Evolutionary conservation across 2,113 vertebrate species (phyloP).

Genomic region (Semnornis frantzii): DNA sequence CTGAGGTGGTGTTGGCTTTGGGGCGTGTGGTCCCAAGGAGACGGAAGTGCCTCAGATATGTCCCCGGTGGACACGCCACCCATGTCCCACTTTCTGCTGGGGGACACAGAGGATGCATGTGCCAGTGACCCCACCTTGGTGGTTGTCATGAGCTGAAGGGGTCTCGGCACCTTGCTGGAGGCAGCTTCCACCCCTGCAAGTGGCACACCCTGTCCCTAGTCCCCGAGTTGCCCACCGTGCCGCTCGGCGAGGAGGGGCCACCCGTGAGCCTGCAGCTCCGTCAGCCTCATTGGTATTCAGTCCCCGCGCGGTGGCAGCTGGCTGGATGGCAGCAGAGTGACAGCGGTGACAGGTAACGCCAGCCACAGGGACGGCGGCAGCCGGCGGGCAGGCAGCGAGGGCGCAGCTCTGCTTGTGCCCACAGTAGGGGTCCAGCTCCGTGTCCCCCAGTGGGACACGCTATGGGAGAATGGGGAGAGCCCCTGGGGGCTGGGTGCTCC

Average conservation of each 20-base stretch:
- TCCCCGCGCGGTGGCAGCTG: slow-evolving; percentile 50
- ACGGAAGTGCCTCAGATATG: not conserved
- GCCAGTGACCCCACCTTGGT: fast-evolving
- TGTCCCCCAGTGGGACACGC: not conserved
- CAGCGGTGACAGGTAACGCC: slow-evolving; percentile 62
- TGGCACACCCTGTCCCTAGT: fast-evolving
- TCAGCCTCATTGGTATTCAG: slow-evolving; percentile 59
- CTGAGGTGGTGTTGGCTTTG: fast-evolving
- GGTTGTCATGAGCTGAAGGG: not conserved
- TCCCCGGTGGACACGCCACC: fast-evolving
- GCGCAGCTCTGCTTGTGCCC: not conserved
- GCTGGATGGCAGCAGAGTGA: slow-evolving; percentile 16
- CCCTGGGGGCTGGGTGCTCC: not conserved
- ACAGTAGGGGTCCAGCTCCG: not conserved
- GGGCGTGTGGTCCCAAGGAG: not conserved
- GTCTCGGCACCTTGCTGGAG: not conserved
- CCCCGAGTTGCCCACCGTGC: not conserved
- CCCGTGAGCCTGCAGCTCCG: not conserved
- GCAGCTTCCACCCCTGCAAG: not conserved
- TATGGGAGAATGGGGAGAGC: fast-evolving
- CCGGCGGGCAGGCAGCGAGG: not conserved
- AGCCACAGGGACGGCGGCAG: not conserved
- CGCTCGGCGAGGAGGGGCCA: not conserved
- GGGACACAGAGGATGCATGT: fast-evolving
- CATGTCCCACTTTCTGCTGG: not conserved